Evolutionary conservation across 2,797 vertebrate species (phyloP).

Genomic region (Gymnocypris eckloni): DNA sequence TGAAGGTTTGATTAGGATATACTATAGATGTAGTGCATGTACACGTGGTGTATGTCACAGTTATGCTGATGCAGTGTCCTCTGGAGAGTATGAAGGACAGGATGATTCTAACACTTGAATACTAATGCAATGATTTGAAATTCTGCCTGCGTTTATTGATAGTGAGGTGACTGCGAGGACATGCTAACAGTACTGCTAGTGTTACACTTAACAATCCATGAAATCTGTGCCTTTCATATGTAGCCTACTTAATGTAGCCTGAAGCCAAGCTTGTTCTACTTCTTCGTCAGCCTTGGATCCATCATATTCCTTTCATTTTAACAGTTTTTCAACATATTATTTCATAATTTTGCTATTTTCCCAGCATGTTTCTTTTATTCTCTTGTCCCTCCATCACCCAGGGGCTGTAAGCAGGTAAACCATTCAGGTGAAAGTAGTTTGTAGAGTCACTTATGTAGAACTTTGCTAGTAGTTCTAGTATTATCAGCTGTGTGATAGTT

Average conservation of each 20-base stretch:
- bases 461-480: background rate
- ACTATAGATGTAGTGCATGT: background rate
- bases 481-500: background rate
- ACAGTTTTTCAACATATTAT: background rate
- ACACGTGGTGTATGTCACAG: constrained; percentile 1
- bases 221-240: background rate
- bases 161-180: constrained; percentile 17
- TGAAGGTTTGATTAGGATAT: background rate
- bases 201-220: background rate
- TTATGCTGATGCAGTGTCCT: constrained; percentile 2
- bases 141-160: background rate
- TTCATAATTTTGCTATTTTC: background rate
- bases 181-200: background rate
- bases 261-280: constrained; percentile 7
- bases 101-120: constrained; percentile 9
- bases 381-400: background rate
- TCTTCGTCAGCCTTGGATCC: background rate
- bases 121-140: constrained; percentile 16
- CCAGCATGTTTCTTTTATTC: background rate
- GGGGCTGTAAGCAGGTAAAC: constrained; percentile 12
- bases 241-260: constrained; percentile 7
- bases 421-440: constrained; percentile 1
- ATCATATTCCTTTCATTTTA: background rate
- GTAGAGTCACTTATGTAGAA: background rate
- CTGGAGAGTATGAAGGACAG: background rate